A percentile compares a stretch with the other conserved stretches of the same genome.
phyloP scores from a whole-genome alignment of 2,797 vertebrate species.

The Apogon hyalosoma region DNA sequence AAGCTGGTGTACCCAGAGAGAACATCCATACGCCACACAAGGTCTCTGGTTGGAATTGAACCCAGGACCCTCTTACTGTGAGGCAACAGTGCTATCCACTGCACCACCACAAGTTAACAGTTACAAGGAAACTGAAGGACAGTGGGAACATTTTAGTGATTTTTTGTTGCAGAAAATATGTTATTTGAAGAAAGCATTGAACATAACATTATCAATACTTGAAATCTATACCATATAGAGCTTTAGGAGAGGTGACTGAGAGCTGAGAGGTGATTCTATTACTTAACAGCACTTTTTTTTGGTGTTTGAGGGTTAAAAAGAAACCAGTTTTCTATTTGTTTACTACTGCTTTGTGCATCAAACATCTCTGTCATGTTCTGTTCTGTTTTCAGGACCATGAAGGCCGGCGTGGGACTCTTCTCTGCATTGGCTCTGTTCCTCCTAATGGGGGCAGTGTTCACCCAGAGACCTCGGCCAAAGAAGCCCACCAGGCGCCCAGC shows the following conservation, averaged over 20 bases:
- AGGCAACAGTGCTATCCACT: too few relatives aligned
- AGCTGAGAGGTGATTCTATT: background rate
- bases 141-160: background rate
- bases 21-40: too few relatives aligned
- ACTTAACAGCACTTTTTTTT: background rate
- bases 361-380: background rate
- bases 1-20: too few relatives aligned
- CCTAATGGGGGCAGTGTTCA: conserved; percentile 84
- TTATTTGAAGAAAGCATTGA: too few relatives aligned
- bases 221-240: too few relatives aligned
- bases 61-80: too few relatives aligned
- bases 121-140: background rate
- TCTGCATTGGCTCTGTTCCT: conserved; percentile 87
- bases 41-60: too few relatives aligned
- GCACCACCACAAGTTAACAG: background rate
- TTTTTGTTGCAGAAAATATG: too few relatives aligned
- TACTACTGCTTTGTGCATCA: background rate
- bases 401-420: conserved; percentile 84
- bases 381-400: conserved; percentile 87
- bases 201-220: too few relatives aligned
- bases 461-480: conserved; percentile 76
- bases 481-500: conserved; percentile 75
- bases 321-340: conserved; percentile 16
- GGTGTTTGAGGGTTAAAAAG: conserved; percentile 1
- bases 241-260: background rate